Percentiles rank a stretch among this genome's conserved stretches.
These are phyloP conservation scores for Hippolais icterina DNA, from an alignment of 2,113 vertebrate genomes.

Conservation along the genomic window DNA sequence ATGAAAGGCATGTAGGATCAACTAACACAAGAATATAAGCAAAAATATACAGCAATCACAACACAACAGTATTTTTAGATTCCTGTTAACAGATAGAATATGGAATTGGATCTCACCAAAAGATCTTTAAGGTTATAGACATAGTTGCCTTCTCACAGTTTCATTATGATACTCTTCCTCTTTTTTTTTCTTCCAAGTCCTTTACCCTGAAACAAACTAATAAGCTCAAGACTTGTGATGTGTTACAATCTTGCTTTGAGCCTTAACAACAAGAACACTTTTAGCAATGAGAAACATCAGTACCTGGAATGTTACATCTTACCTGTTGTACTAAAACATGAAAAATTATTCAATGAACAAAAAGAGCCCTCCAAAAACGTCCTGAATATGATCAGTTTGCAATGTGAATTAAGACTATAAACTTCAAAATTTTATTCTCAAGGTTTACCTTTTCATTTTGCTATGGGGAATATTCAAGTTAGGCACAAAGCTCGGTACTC, in stretches of 20 bases:
- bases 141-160: not conserved
- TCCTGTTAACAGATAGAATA: not conserved
- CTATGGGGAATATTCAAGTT: not conserved
- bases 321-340: not conserved
- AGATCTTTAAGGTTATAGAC: not conserved
- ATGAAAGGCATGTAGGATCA: not conserved
- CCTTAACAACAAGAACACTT: not conserved
- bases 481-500: not conserved
- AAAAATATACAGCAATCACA: not conserved
- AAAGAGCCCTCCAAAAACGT: accelerated
- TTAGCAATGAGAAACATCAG: not conserved
- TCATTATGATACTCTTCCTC: not conserved
- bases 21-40: not conserved
- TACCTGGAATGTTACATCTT: not conserved
- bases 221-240: not conserved
- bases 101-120: not conserved
- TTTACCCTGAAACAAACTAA: not conserved
- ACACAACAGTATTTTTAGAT: not conserved
- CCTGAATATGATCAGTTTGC: not conserved
- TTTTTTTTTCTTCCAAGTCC: not conserved
- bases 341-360: not conserved
- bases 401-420: not conserved
- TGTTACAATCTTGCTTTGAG: not conserved
- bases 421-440: not conserved
- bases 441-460: not conserved